Evolutionary conservation across 2,888 invertebrate genomes (phyloP), one percentile per base, ranked within the genome.

Genomic region (Iselma pallidipennis): DNA sequence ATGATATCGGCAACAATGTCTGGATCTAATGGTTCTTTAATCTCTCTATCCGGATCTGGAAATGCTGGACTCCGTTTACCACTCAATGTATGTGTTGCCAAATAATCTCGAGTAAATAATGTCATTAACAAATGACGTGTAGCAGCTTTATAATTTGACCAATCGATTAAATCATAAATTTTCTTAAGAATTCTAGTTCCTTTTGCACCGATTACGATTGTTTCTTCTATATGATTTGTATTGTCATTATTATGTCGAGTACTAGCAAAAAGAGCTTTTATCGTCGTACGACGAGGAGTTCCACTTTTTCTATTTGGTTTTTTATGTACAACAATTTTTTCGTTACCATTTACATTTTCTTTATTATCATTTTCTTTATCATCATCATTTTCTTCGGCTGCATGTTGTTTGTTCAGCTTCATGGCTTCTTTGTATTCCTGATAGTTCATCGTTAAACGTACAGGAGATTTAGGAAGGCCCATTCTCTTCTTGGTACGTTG

Each of bases 71-170:
- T 87, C 16, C 83, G 83, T 67, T 85, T 86, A 6, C 87, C 87
- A 0, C 85, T 86, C 4, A 88, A 74, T 0, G 85, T 85, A 70
- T 87, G 86, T 1, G 86, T 86, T 12, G 87, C 87, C 63, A 88
- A 74, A 1, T 84, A 79, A 59, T 85, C 84, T 65, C 84, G 80
- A 6, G 83, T 82, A 72, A 88, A 88, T n/a, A 87, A 74, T 0
- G 83, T 80, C 63, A 80, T 80, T 31, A 88, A 72, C 16, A 88
- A 74, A 65, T 83, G 82, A 64, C 87, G 80, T 0, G 87, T 87
- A 0, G 86, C 86, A 1, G 79, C 71, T 1, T 84, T 81, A 59
- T 85, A 80, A 1, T 83, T 71, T 5, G 25, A 49, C 87, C 88
- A 88, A 67, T 84, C 81, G 12, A 88, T 84, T 5, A 81, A 78